phyloP scores from a whole-genome alignment of 1,140 invertebrate species.

The Drosophila watanabei region DNA sequence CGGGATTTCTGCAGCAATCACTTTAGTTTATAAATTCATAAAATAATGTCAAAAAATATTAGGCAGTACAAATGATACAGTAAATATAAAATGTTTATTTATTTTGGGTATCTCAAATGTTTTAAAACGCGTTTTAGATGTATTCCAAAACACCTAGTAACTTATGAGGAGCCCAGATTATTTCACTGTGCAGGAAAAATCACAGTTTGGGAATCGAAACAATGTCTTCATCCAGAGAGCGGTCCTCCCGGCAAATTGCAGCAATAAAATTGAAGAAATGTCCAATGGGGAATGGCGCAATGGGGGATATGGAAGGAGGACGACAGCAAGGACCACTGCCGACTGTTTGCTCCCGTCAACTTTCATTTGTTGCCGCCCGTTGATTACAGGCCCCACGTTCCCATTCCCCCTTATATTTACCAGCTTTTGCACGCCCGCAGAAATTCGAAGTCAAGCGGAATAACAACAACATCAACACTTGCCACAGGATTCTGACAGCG shows the following conservation, averaged over 20 bases:
- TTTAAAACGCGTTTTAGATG: neutral
- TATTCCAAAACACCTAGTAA: neutral
- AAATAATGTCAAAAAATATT: too few relatives aligned
- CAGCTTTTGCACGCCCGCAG: constrained; percentile 15
- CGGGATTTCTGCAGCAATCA: too few relatives aligned
- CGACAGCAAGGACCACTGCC: constrained; percentile 23
- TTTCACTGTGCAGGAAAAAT: constrained; percentile 10
- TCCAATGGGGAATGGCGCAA: constrained; percentile 24
- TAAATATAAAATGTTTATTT: too few relatives aligned
- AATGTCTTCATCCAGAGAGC: constrained; percentile 50
- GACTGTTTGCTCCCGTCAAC: constrained; percentile 63
- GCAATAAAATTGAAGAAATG: constrained; percentile 69
- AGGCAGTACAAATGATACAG: too few relatives aligned
- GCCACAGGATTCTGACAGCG: constrained; percentile 35
- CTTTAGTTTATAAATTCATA: too few relatives aligned
- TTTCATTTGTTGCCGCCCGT: constrained; percentile 67
- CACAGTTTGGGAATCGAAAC: constrained; percentile 43
- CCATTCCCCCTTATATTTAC: constrained; percentile 4
- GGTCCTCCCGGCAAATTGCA: constrained; percentile 41
- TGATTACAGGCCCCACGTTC: constrained; percentile 48
- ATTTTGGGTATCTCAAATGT: too few relatives aligned
- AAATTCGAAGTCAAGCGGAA: constrained; percentile 69
- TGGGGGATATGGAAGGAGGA: constrained; percentile 6
- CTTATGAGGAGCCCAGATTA: too few relatives aligned
- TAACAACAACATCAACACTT: constrained; percentile 71